phyloP scores from a whole-genome alignment of 2,888 invertebrate genomes.

The Nymphalis c-album region DNA sequence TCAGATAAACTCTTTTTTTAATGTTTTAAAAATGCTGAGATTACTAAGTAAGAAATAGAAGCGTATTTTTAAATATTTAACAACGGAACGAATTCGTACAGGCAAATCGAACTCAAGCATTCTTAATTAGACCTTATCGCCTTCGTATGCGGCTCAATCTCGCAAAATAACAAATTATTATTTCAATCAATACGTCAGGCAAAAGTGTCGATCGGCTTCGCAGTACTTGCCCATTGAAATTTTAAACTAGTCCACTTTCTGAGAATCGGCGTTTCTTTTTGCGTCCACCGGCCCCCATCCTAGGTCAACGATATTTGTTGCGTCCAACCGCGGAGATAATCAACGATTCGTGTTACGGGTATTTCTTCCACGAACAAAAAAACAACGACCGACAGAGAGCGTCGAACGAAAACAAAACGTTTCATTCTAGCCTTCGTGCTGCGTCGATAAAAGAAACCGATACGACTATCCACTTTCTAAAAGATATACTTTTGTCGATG shows the following conservation, averaged over 20 bases:
- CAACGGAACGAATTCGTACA: slow-evolving; percentile 32
- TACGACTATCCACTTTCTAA: background rate
- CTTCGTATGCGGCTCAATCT: slow-evolving; percentile 41
- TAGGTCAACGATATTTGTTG: slow-evolving; percentile 60
- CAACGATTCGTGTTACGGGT: slow-evolving; percentile 22
- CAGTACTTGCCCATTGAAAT: slow-evolving; percentile 77
- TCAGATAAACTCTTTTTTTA: too few relatives aligned
- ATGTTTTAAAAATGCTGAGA: background rate
- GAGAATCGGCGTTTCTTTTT: slow-evolving; percentile 61
- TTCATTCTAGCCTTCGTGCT: background rate
- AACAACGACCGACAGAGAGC: background rate
- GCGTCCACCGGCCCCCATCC: slow-evolving; percentile 47
- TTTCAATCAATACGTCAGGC: slow-evolving; percentile 76
- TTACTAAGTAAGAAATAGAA: slow-evolving; percentile 9
- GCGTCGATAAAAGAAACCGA: slow-evolving; percentile 1
- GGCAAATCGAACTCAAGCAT: slow-evolving; percentile 28
- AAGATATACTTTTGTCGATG: slow-evolving; percentile 2
- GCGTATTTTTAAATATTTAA: slow-evolving; percentile 17
- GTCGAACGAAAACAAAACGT: background rate
- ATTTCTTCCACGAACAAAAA: background rate
- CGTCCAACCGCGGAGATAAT: slow-evolving; percentile 38
- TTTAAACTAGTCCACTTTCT: slow-evolving; percentile 72
- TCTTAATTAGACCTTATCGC: slow-evolving; percentile 16
- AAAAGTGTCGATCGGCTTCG: slow-evolving; percentile 65
- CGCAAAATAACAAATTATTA: slow-evolving; percentile 59